These are phyloP conservation scores for Eriocheir sinensis DNA, from an alignment of 1,140 invertebrate genomes.

Conservation along the genomic window DNA sequence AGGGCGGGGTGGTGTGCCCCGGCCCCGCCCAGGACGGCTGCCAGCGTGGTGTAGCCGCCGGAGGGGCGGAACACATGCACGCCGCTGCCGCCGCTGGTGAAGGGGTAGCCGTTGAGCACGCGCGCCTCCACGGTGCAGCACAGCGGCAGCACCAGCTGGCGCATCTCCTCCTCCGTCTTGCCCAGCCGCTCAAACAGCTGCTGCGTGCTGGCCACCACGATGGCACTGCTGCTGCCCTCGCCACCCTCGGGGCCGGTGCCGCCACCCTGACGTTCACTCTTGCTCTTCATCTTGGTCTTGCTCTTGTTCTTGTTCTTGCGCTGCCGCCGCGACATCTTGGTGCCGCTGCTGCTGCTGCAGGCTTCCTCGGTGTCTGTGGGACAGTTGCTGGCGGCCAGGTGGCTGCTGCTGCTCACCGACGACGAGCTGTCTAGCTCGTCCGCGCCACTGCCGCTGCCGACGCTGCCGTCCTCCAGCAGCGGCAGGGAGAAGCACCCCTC, in stretches of 20 bases:
- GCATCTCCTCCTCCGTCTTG: conserved; percentile 66
- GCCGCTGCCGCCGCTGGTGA: conserved; percentile 49
- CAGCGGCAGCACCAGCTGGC: conserved; percentile 43
- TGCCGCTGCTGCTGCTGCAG: not conserved
- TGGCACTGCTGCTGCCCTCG: no score
- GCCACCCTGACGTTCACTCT: no score
- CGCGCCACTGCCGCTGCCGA: conserved; percentile 49
- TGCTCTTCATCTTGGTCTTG: not conserved
- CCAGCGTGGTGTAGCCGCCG: conserved; percentile 65
- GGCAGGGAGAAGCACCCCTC: not conserved
- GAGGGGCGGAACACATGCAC: conserved; percentile 60
- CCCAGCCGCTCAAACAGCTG: conserved; percentile 59
- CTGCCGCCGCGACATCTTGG: conserved; percentile 55
- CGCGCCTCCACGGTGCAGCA: conserved; percentile 60
- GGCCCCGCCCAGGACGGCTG: conserved; percentile 53
- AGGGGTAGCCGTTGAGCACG: conserved; percentile 73
- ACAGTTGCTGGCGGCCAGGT: conserved; percentile 50
- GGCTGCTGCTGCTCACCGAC: conserved; percentile 66
- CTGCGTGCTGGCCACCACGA: not conserved
- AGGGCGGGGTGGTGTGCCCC: conserved; percentile 16
- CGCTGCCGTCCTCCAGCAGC: conserved; percentile 2
- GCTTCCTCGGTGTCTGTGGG: conserved; percentile 65
- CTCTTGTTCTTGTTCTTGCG: conserved; percentile 75
- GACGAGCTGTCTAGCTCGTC: conserved; percentile 46
- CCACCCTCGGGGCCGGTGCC: not conserved